A percentile compares a stretch with the other conserved stretches of the same genome.
These are phyloP conservation scores for Drosophila putrida DNA, from an alignment of 2,888 invertebrate species.

Conservation along the genomic window DNA sequence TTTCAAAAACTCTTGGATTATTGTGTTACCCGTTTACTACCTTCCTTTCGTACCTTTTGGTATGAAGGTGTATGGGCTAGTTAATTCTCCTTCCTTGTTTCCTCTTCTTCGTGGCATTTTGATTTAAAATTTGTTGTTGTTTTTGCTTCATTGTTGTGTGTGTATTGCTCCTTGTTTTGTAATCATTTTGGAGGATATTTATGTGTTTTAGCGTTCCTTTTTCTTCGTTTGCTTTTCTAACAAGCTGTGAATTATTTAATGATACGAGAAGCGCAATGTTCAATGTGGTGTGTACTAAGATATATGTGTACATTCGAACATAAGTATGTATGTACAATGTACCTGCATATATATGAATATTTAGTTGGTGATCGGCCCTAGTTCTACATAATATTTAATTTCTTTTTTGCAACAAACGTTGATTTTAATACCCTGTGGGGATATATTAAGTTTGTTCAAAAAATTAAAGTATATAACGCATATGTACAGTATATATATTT, in stretches of 20 bases:
- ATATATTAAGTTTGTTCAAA: no score
- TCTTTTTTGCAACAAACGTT: no score
- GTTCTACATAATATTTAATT: no score
- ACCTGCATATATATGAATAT: neutral
- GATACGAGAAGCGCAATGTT: neutral
- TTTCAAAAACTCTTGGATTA: constrained; percentile 49
- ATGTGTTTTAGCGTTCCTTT: constrained; percentile 26
- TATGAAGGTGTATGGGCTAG: constrained; percentile 19
- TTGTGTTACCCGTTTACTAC: constrained; percentile 52
- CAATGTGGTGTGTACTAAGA: neutral
- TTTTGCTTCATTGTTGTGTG: constrained; percentile 5
- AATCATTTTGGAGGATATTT: constrained; percentile 27
- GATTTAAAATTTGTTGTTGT: constrained; percentile 43
- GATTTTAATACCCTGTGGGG: no score
- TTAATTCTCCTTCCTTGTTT: constrained; percentile 30
- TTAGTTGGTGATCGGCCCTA: neutral
- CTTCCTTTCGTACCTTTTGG: constrained; percentile 40
- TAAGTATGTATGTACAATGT: neutral
- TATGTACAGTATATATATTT: no score
- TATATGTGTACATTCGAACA: neutral
- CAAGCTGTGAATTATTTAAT: constrained; percentile 64
- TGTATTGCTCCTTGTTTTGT: constrained; percentile 10
- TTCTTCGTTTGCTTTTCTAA: constrained; percentile 47
- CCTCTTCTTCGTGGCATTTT: constrained; percentile 43
- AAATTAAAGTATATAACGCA: no score